Conservation (phyloP, 2,888 invertebrate genomes). For the Calephelis perditalis region DNA sequence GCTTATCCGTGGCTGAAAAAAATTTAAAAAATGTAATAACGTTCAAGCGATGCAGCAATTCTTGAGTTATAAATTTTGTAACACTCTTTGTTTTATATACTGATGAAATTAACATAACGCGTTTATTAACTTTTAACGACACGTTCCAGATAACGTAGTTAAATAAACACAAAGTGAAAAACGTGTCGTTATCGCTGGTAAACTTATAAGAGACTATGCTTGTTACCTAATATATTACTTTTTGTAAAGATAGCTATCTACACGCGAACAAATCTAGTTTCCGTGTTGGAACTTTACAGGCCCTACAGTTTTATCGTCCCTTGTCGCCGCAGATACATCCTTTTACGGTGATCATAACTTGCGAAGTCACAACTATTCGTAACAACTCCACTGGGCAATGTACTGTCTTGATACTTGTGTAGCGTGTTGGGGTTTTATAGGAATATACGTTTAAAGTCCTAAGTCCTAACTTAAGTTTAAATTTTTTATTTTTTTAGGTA, state of each 20-base stretch:
- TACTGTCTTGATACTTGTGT: constrained; percentile 30
- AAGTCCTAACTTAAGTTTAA: neutral
- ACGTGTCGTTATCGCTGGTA: constrained; percentile 4
- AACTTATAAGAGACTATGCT: constrained; percentile 12
- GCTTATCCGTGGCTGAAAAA: too few relatives aligned
- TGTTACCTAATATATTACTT: constrained; percentile 15
- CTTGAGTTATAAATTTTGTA: too few relatives aligned
- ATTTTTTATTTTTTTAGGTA: neutral
- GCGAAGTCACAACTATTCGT: constrained; percentile 48
- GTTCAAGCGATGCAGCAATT: too few relatives aligned
- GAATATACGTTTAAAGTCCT: constrained; percentile 23
- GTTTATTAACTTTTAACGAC: neutral
- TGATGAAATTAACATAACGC: too few relatives aligned
- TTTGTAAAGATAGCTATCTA: constrained; percentile 29
- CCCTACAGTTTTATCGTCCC: constrained; percentile 55
- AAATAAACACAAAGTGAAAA: constrained; percentile 3
- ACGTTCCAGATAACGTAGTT: neutral
- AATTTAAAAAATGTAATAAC: too few relatives aligned
- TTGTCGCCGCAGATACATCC: constrained; percentile 55
- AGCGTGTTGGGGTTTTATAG: constrained; percentile 27
- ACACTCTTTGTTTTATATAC: too few relatives aligned
- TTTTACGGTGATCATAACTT: constrained; percentile 55
- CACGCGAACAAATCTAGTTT: constrained; percentile 43
- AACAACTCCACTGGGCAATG: constrained; percentile 35
- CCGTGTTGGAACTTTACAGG: constrained; percentile 44